Conservation (phyloP, 2,113 vertebrate species). For the Pelodiscus sinensis region DNA sequence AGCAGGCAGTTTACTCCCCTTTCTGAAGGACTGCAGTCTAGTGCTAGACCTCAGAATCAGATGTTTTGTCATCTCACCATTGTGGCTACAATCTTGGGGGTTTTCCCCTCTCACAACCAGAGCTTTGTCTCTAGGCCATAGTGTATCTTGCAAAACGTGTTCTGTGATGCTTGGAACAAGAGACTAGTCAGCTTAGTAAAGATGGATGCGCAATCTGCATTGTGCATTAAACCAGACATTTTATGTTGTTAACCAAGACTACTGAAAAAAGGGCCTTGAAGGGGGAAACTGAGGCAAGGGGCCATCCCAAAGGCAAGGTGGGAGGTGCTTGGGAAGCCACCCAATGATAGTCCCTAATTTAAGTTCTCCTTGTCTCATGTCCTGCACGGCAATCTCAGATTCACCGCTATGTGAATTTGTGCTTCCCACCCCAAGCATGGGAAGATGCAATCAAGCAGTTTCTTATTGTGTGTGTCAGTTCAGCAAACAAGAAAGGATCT, state of each 20-base stretch:
- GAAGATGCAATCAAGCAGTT: neutral
- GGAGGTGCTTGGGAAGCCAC: neutral
- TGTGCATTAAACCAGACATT: neutral
- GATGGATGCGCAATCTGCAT: too few species aligned
- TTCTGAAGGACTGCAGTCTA: too few species aligned
- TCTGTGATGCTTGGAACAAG: neutral
- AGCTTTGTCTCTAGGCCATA: too few species aligned
- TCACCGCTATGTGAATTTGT: neutral
- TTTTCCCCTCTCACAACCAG: too few species aligned
- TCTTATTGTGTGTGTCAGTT: accelerated
- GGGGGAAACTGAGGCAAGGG: too few species aligned
- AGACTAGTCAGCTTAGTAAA: too few species aligned
- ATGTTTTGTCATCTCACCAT: too few species aligned
- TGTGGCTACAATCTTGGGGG: too few species aligned
- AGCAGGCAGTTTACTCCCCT: too few species aligned
- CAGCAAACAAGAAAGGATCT: accelerated
- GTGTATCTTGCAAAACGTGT: neutral
- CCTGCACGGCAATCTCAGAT: neutral
- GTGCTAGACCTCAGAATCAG: too few species aligned
- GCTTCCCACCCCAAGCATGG: accelerated
- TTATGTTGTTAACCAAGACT: slow-evolving; percentile 5
- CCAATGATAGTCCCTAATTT: neutral
- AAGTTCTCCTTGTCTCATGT: neutral
- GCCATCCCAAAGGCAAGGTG: neutral
- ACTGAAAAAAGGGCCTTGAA: neutral